These are phyloP conservation scores for Pipa parva DNA, from an alignment of 2,113 vertebrate species.

Conservation along the genomic window DNA sequence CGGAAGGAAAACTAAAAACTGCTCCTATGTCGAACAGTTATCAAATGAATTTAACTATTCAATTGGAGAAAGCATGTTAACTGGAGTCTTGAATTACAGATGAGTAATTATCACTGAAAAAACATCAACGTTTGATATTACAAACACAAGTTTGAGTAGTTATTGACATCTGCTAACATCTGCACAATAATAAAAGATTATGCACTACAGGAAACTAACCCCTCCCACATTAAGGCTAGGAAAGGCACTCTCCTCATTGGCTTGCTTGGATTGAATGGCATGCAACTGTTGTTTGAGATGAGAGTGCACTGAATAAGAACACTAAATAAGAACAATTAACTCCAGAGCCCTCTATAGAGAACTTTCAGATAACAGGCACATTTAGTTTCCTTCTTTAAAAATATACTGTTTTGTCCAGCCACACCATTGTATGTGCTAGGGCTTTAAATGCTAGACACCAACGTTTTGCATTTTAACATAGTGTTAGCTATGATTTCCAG, in stretches of 20 bases:
- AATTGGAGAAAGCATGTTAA: constrained; percentile 59
- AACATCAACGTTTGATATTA: constrained; percentile 67
- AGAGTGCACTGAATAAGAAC: constrained; percentile 58
- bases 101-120: constrained; percentile 62
- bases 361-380: constrained; percentile 76
- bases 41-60: constrained; percentile 55
- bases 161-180: constrained; percentile 63
- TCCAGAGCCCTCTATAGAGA: constrained; percentile 60
- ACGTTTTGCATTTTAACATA: no score
- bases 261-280: constrained; percentile 64
- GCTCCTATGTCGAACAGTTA: constrained; percentile 58
- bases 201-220: constrained; percentile 59
- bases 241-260: constrained; percentile 60
- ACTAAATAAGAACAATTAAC: constrained; percentile 47
- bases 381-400: constrained; percentile 58
- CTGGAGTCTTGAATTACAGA: constrained; percentile 62
- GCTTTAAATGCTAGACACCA: no score
- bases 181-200: constrained; percentile 66
- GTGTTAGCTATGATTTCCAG: constrained; percentile 58
- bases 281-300: constrained; percentile 48
- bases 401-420: constrained; percentile 41
- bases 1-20: constrained; percentile 64
- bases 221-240: constrained; percentile 73
- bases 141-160: constrained; percentile 63
- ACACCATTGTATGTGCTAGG: no score